Base-by-base conservation (phyloP, 1,140 invertebrate genomes). In the Metopolophium dirhodum region DNA sequence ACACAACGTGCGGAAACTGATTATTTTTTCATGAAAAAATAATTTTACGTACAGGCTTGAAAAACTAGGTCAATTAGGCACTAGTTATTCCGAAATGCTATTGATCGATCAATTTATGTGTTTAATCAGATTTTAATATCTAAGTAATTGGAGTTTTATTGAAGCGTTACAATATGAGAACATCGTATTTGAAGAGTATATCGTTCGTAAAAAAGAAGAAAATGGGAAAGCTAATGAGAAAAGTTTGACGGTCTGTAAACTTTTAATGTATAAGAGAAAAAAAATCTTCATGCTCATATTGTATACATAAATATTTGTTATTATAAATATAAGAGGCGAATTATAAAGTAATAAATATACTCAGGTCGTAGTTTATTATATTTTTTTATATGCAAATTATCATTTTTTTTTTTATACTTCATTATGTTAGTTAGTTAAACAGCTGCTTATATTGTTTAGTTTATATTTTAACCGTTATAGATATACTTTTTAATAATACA, bases 61-160 rank as follows among this genome's bases (percentile, higher is more conserved):
- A 88, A 88, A 88, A 51, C 47, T 88, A 88, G 86, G 86, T 88
- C 86, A 88, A 88, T 51, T 88, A 88, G 86, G 47, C 47, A 88
- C 47, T 88, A 88, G 47, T 51, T 88, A 88, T 88, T 88, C 86
- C 86, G 30, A 88, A 51, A 47, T 7, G n/a, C 30, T 88, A 35
- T 35, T 20, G 87, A 57, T 89, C 49, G 49, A 37, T 89, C 35
- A 57, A 88, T 89, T 89, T 57, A 89, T 89, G 54, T 35, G 47
- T 51, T 57, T 57, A 37, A 89, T 89, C 87, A 37, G 20, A 89
- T 89, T 89, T 89, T 89, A 89, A 89, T 89, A 89, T 89, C 49
- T 57, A 89, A 54, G 87, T 89, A 89, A 89, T 89, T 89, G 87
- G 87, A 89, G 54, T 89, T 89, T 89, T 57, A 89, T 89, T 89